Percentiles rank a stretch among this genome's conserved stretches.
Evolutionary conservation across 92 coral and sea anemone genomes (phyloP).

Genomic region (Pocillopora grandis): DNA sequence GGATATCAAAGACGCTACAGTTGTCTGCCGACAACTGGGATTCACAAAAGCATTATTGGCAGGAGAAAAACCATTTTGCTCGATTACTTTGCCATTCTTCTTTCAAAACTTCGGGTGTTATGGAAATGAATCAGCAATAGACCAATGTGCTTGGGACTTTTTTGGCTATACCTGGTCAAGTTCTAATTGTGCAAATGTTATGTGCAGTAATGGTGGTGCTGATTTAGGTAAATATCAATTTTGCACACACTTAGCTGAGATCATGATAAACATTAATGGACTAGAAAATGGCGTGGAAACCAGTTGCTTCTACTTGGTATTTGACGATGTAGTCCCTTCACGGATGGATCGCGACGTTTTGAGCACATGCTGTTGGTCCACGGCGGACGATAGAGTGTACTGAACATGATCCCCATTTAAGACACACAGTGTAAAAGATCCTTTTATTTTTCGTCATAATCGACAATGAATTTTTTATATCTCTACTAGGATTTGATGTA

Average conservation of each 20-base stretch:
- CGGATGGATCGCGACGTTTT: too few relatives aligned
- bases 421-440: background rate
- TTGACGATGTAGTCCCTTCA: too few relatives aligned
- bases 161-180: too few relatives aligned
- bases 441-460: background rate
- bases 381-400: too few relatives aligned
- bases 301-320: too few relatives aligned
- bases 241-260: too few relatives aligned
- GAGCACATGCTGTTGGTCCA: too few relatives aligned
- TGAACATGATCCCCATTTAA: too few relatives aligned
- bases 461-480: background rate
- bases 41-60: slow-evolving; percentile 35
- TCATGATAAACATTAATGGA: too few relatives aligned
- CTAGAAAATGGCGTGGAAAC: too few relatives aligned
- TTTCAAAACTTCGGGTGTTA: slow-evolving; percentile 19
- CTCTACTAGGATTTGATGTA: background rate
- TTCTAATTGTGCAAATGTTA: slow-evolving; percentile 18
- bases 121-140: slow-evolving; percentile 46
- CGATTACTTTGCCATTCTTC: slow-evolving; percentile 42
- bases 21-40: slow-evolving; percentile 47
- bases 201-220: slow-evolving; percentile 14
- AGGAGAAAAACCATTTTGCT: slow-evolving; percentile 23
- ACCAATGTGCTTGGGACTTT: slow-evolving; percentile 33
- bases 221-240: too few relatives aligned
- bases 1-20: slow-evolving; percentile 42